A percentile compares a stretch with the other conserved stretches of the same genome.
Evolutionary conservation across 2,113 vertebrate species (phyloP).

Genomic region (Myotis lucifugus): DNA sequence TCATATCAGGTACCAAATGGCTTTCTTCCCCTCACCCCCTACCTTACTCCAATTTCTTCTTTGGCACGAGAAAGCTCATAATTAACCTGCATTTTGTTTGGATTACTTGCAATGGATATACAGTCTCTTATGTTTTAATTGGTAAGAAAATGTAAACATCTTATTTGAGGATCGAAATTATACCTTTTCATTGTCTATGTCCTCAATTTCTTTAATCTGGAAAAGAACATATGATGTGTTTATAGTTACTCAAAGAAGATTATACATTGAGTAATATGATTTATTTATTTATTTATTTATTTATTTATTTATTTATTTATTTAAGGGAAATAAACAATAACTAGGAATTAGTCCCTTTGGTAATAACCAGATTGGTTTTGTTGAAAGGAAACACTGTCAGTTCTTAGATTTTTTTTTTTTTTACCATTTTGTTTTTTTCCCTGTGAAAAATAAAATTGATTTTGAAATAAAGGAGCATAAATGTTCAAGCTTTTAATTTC

Average conservation of each 20-base stretch:
- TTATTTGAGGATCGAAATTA: constrained; percentile 49
- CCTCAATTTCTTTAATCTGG: constrained; percentile 43
- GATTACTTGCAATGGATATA: constrained; percentile 88
- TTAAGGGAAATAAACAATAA: background rate
- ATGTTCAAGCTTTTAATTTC: constrained; percentile 2
- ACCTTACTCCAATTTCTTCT: constrained; percentile 80
- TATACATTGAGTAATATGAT: background rate
- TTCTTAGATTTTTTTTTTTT: background rate
- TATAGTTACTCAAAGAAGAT: background rate
- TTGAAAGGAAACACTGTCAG: constrained; percentile 21
- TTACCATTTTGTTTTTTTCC: constrained; percentile 19
- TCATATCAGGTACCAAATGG: constrained; percentile 90
- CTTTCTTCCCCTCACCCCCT: constrained; percentile 80
- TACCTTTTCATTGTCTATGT: constrained; percentile 9
- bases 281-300: background rate
- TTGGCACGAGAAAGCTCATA: constrained; percentile 85
- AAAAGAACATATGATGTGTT: constrained; percentile 22
- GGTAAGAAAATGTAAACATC: constrained; percentile 10
- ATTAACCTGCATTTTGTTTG: constrained; percentile 85
- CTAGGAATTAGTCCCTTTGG: background rate
- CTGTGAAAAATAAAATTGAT: constrained; percentile 15
- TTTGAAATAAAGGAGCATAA: constrained; percentile 11
- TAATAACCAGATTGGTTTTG: constrained; percentile 19
- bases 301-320: background rate
- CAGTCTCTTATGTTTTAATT: constrained; percentile 77